phyloP scores from a whole-genome alignment of 2,113 vertebrate genomes.

The Atlantisia rogersi region DNA sequence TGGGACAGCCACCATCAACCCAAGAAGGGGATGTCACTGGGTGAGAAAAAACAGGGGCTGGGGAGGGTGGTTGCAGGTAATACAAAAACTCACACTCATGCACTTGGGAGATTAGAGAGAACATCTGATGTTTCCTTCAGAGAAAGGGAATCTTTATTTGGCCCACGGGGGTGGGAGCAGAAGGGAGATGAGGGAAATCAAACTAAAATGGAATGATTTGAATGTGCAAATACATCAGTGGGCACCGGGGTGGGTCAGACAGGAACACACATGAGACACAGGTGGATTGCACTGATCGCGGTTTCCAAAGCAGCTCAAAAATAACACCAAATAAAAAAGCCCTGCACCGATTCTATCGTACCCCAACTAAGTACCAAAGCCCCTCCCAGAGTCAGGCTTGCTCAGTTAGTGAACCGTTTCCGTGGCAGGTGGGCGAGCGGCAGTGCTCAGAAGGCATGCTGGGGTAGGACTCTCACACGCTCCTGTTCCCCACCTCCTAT shows the following conservation, averaged over 20 bases:
- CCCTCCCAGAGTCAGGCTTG: conserved; percentile 45
- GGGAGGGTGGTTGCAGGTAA: not conserved
- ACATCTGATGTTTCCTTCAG: conserved; percentile 54
- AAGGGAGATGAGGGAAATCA: conserved; percentile 15
- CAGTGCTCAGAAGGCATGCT: conserved; percentile 83
- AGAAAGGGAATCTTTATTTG: conserved; percentile 80
- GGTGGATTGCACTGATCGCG: conserved; percentile 45
- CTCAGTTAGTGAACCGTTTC: conserved; percentile 74
- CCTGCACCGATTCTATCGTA: conserved; percentile 53
- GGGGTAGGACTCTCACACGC: conserved; percentile 82
- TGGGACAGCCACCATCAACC: conserved; percentile 10
- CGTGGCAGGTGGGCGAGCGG: conserved; percentile 65
- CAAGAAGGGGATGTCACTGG: conserved; percentile 9
- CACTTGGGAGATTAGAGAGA: conserved; percentile 65
- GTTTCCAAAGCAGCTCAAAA: conserved; percentile 45
- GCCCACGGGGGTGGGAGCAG: conserved; percentile 32
- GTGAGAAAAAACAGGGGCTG: not conserved
- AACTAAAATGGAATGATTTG: conserved; percentile 69
- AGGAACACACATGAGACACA: conserved; percentile 24
- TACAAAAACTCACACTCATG: conserved; percentile 73
- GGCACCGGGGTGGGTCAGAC: conserved; percentile 29
- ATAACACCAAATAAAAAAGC: not conserved
- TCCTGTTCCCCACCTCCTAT: conserved; percentile 94
- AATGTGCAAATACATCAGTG: conserved; percentile 69
- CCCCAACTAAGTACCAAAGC: conserved; percentile 50